Evolutionary conservation across 2,113 vertebrate genomes (phyloP), one percentile per base, ranked within the genome.

Genomic region (Xenus cinereus): DNA sequence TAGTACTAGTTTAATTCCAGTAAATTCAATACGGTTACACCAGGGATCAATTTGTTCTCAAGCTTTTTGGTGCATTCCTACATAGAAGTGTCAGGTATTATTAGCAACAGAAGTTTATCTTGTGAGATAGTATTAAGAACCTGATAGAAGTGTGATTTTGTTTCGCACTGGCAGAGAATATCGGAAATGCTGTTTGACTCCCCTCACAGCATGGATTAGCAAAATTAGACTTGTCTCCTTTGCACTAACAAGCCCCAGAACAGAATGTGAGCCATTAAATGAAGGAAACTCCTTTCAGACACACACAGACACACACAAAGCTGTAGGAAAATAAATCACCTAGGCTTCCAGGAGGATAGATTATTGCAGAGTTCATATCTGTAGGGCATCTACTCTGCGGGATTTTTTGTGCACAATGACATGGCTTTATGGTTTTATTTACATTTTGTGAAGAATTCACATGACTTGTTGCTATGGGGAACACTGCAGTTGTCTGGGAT

Each of bases 381-480:
- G 72, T 46, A 84, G 90, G 94, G 59, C 79, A 85, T 43, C 71
- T 54, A 43, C 59, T 45, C 81, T 74, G 71, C 50, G 74, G 81
- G 87, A 26, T 30, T 90, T 94, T 96, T 54, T 80, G 54, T 67
- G 59, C 83, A 93, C 62, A 81, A n/a, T 77, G 77, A 95, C 57
- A 79, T 33, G 82, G 93, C 89, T 97, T 86, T 87, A 93, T 91
- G 80, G 96, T 87, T 97, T 97, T 96, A 96, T 98, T 97, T 97
- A 97, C 68, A 76, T 97, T 97, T 96, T 96, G 90, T 96, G 94
- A 97, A 90, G 96, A 94, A 96, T 81, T 97, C 96, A 93, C 35
- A 78, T 87, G 88, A 93, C 83, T 84, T 89, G 95, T 98, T 98
- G 96, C 97, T 96, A 93, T 92, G 95, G 97, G 95, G 89, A 97